phyloP scores from a whole-genome alignment of 2,888 invertebrate species.

The Dolichopus griseipennis region DNA sequence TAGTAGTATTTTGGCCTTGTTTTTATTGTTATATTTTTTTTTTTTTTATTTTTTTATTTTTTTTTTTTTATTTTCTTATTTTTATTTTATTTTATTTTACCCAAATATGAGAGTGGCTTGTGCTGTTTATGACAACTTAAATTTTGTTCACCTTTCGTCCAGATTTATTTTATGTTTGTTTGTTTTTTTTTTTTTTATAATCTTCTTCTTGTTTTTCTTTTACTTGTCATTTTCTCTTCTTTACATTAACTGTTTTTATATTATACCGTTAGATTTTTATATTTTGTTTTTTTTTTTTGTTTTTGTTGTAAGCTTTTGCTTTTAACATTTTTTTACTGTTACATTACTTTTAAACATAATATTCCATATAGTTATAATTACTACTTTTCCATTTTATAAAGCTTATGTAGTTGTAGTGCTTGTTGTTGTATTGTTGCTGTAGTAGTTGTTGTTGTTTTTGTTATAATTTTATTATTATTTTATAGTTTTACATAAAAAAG shows the following conservation, averaged over 20 bases:
- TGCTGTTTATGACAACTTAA: slow-evolving; percentile 6
- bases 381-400: too few relatives aligned
- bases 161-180: slow-evolving; percentile 5
- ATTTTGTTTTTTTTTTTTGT: background rate
- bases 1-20: too few relatives aligned
- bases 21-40: too few relatives aligned
- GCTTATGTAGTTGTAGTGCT: too few relatives aligned
- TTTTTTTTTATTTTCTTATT: background rate
- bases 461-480: background rate
- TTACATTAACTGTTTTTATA: background rate
- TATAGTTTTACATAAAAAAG: background rate
- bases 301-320: background rate
- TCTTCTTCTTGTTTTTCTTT: background rate
- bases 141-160: slow-evolving; percentile 10
- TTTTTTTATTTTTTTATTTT: background rate
- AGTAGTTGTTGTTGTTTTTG: background rate
- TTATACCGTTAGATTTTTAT: background rate
- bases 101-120: background rate
- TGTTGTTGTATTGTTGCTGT: too few relatives aligned
- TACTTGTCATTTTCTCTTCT: background rate
- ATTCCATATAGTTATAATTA: too few relatives aligned
- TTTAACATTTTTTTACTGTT: background rate
- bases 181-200: background rate
- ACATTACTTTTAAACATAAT: too few relatives aligned
- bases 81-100: background rate